Base-by-base conservation (phyloP, 2,888 invertebrate genomes). In the Nymphalis polychloros region DNA sequence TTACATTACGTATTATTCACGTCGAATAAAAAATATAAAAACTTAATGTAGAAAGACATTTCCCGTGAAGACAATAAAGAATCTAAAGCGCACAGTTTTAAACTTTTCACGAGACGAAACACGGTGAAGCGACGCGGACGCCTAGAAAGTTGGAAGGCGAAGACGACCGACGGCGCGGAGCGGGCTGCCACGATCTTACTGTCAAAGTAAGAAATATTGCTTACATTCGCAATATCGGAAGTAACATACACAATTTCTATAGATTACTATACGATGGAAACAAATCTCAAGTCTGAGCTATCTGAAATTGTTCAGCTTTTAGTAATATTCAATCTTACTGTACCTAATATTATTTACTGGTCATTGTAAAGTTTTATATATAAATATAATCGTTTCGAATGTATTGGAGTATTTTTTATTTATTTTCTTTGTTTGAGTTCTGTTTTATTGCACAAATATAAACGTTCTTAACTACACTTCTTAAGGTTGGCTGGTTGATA, bases 171-270 rank as follows among this genome's bases (percentile, higher is more conserved):
- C 80, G 83, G 80, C 80, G 76, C 75, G 75, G 75, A 76, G 78
- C 79, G 77, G 80, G 79, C 79, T 79, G 77, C 78, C 74, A 76
- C 82, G 83, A 84, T 86, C 82, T 81, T 79, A 79, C 84, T 86
- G 87, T 88, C 89, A 89, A 89, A 89, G 82, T 83, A 85, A 89
- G 89, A 91, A 88, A 90, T 89, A 91, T 91, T 83, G 85, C 84
- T 69, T 63, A 66, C 63, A 63, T 64, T 69, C 73, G 69, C 72
- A 48, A 63, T 64, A 70, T 61, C 53, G 61, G 35, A 48, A 60
- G 47, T 60, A 57, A 27, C 57, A 27, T 35, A 57, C 35, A 41
- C 57, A 41, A 35, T 57, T 57, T 41, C 27, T 57, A 57, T 19
- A 57, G 19, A 41, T 53, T 41, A 57, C 41, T 41, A 19, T 57